Evolutionary conservation across 1,140 invertebrate species (phyloP), one percentile per base, ranked within the genome.

Genomic region (Streblospio benedicti): DNA sequence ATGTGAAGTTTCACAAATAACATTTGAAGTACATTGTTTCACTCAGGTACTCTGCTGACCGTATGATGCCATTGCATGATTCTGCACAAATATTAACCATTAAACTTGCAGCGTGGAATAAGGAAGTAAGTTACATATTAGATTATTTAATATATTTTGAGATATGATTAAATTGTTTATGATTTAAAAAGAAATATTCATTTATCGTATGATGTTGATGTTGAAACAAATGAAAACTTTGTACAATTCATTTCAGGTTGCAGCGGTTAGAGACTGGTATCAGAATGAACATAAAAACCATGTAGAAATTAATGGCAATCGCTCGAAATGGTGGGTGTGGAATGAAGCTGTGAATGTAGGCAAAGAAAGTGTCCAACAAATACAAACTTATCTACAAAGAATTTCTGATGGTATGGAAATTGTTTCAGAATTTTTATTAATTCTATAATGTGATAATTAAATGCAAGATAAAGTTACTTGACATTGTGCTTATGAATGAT

Each of bases 251-350:
- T n/a, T n/a, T n/a, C n/a, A n/a, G n/a, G 64, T 71, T 3, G 32
- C 58, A 1, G 61, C 66, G 16, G 68, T 79, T n/a, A 50, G 64
- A 3, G 62, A 73, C 20, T 77, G 71, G 70, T 79, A 78, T 54
- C n/a, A 67, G 27, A 66, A 70, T 5, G 66, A 77, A 50, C 74
- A 77, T 60, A 70, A 71, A 66, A 79, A 77, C 67, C 67, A 67
- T 4, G 23, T 60, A 2, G 59, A 58, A 23, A 51, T 79, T 20
- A 62, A 70, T 45, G 74, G 68, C 1, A 51, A 69, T 18, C 61
- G 71, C 30, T 76, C 72, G 9, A 79, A 77, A 59, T 79, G 78
- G 78, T 70, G 65, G 65, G 63, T 79, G 30, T 78, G 76, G 74
- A 67, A 78, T 47, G 59, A 62, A 6, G 65, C 66, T 4, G 44